phyloP scores from a whole-genome alignment of 2,888 invertebrate genomes.

The Rhogogaster chlorosoma region DNA sequence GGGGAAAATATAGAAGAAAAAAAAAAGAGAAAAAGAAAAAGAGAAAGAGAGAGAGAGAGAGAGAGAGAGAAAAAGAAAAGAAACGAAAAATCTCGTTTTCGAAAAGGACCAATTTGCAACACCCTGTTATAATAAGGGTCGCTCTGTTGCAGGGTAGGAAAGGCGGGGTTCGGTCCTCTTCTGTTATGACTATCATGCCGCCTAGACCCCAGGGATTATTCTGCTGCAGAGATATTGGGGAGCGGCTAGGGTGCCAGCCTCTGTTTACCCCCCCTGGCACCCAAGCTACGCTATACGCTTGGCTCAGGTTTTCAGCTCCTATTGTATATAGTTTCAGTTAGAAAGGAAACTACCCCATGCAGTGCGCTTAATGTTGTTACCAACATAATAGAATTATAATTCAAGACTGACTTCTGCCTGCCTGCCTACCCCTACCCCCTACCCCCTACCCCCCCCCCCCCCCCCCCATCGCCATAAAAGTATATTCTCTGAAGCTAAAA shows the following conservation, averaged over 20 bases:
- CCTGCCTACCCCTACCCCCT: background rate
- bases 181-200: conserved; percentile 45
- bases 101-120: conserved; percentile 73
- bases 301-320: conserved; percentile 34
- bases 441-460: background rate
- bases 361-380: conserved; percentile 50
- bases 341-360: conserved; percentile 43
- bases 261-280: conserved; percentile 16
- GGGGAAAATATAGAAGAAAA: conserved; percentile 28
- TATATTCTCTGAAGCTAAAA: background rate
- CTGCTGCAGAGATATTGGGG: background rate
- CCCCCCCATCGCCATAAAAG: background rate
- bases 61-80: conserved; percentile 50
- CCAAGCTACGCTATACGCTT: conserved; percentile 16
- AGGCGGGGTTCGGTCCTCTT: conserved; percentile 16
- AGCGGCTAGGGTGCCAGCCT: background rate
- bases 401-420: conserved; percentile 45
- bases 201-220: conserved; percentile 37
- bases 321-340: conserved; percentile 23
- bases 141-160: background rate
- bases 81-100: conserved; percentile 51
- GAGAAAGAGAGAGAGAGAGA: background rate
- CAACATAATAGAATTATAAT: conserved; percentile 52
- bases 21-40: background rate
- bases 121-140: conserved; percentile 66